Evolutionary conservation across 2,113 vertebrate species (phyloP).

Genomic region (Pomatostomus ruficeps): DNA sequence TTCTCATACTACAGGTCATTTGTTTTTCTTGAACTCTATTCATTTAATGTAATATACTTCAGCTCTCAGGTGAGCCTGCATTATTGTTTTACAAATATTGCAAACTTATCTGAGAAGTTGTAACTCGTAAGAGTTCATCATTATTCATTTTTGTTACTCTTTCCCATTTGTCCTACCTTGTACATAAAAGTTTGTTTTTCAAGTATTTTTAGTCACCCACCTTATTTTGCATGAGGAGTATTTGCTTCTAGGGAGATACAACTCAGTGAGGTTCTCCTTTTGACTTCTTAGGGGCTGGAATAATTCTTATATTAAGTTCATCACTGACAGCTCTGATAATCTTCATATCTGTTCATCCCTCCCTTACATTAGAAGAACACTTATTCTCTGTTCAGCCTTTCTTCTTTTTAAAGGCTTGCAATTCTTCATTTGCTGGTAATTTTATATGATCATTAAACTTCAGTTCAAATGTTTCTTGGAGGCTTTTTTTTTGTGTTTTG

Average conservation of each 20-base stretch:
- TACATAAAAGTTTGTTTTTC: background rate
- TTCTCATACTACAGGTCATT: background rate
- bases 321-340: background rate
- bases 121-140: background rate
- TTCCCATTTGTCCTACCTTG: background rate
- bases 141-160: background rate
- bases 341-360: background rate
- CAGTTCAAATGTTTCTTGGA: background rate
- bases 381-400: background rate
- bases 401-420: background rate
- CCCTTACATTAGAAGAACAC: background rate
- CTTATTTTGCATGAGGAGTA: background rate
- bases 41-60: background rate
- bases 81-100: background rate
- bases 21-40: background rate
- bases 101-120: background rate
- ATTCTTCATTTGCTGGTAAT: background rate
- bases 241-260: background rate
- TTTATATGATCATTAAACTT: background rate
- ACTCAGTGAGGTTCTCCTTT: background rate
- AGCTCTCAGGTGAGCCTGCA: background rate
- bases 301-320: background rate
- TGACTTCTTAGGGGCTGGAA: background rate
- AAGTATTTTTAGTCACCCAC: background rate
- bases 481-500: background rate